phyloP scores from a whole-genome alignment of 2,797 vertebrate species.

The Eulemur rubriventer region DNA sequence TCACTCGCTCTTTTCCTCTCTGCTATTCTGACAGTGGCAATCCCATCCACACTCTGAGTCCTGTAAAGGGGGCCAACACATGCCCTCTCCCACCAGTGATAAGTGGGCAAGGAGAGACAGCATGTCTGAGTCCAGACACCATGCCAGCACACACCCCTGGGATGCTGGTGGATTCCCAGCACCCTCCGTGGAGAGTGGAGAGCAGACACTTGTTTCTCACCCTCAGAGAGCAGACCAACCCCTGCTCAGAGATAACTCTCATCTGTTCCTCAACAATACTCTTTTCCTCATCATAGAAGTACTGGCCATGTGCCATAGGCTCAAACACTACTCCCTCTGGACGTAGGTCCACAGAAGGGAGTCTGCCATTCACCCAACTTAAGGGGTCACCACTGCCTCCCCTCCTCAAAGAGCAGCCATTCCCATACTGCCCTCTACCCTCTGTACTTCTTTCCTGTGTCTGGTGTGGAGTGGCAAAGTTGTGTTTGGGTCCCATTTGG shows the following conservation, averaged over 20 bases:
- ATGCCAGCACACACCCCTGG: neutral
- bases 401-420: neutral
- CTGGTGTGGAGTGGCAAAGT: neutral
- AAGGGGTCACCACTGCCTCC: neutral
- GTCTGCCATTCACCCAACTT: neutral
- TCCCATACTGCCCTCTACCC: neutral
- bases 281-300: neutral
- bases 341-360: neutral
- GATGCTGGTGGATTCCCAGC: neutral
- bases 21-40: neutral
- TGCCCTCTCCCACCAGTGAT: neutral
- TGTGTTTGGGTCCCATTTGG: neutral
- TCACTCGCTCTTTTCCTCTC: neutral
- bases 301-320: neutral
- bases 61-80: neutral
- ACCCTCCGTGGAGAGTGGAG: neutral
- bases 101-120: neutral
- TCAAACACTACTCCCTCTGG: neutral
- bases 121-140: neutral
- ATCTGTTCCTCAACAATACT: neutral
- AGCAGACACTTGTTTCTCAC: neutral
- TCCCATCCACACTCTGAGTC: neutral
- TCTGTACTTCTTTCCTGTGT: neutral
- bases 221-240: neutral
- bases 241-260: neutral